Percentiles rank a stretch among this genome's conserved stretches.
phyloP scores from a whole-genome alignment of 2,888 invertebrate species.

The Habrosyne pyritoides region DNA sequence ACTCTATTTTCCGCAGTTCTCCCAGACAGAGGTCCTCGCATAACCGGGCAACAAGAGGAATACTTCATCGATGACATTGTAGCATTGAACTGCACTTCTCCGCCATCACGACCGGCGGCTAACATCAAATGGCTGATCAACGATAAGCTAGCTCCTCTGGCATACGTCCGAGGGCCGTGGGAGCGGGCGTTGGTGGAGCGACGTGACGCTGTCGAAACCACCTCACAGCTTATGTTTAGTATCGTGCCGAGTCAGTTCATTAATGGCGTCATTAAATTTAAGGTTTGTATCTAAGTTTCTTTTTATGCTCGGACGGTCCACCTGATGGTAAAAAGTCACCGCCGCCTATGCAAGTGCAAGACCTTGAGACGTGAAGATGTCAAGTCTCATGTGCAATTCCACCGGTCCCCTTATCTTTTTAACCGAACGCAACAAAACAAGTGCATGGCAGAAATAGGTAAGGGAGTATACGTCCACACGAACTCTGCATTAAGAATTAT shows the following conservation, averaged over 20 bases:
- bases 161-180: conserved; percentile 79
- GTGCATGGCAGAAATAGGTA: no score
- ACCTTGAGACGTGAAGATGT: no score
- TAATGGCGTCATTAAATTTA: conserved; percentile 90
- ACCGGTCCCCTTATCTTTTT: no score
- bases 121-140: conserved; percentile 93
- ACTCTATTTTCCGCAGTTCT: conserved; percentile 82
- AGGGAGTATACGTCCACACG: no score
- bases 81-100: conserved; percentile 91
- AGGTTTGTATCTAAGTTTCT: conserved; percentile 74
- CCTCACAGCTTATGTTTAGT: conserved; percentile 89
- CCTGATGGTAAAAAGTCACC: no score
- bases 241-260: conserved; percentile 89
- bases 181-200: conserved; percentile 73
- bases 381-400: no score
- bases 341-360: no score
- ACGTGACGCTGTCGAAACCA: conserved; percentile 86
- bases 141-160: conserved; percentile 84
- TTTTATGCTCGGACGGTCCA: conserved; percentile 10
- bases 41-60: conserved; percentile 89
- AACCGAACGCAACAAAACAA: no score
- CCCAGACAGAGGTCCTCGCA: conserved; percentile 89
- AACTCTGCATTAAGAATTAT: no score
- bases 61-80: conserved; percentile 90
- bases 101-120: conserved; percentile 90